Conservation (phyloP, 2,888 invertebrate species). For the Buathra laborator region DNA sequence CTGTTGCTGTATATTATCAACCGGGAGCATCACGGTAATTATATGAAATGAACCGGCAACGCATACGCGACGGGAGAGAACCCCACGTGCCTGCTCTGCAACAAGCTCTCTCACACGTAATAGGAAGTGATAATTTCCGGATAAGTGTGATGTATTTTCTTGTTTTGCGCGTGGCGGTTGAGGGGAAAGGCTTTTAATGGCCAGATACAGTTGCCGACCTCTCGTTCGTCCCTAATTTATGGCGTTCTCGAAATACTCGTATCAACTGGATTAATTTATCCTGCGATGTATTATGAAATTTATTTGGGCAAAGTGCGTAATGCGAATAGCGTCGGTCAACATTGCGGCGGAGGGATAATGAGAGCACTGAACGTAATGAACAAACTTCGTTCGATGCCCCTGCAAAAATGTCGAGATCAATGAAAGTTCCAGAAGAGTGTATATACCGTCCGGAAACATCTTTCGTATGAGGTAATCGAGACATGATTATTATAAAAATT, state of each 20-base stretch:
- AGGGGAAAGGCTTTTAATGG: constrained; percentile 47
- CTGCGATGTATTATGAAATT: not conserved
- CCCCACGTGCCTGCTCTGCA: constrained; percentile 42
- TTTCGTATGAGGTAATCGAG: too few relatives aligned
- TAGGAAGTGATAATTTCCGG: constrained; percentile 79
- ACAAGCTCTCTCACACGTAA: constrained; percentile 68
- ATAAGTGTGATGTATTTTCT: constrained; percentile 76
- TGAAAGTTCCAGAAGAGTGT: too few relatives aligned
- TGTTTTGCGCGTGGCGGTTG: constrained; percentile 62
- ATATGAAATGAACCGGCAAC: constrained; percentile 79
- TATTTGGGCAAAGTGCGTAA: not conserved
- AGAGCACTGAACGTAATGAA: too few relatives aligned
- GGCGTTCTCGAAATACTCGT: not conserved
- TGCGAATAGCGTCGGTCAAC: too few relatives aligned
- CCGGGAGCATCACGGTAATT: constrained; percentile 78
- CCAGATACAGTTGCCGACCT: constrained; percentile 6
- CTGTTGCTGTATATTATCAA: constrained; percentile 72
- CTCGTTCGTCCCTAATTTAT: not conserved
- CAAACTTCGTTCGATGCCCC: too few relatives aligned
- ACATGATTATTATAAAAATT: too few relatives aligned
- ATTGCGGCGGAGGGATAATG: too few relatives aligned
- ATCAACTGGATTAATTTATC: constrained; percentile 10
- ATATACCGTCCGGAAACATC: too few relatives aligned
- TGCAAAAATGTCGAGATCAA: too few relatives aligned
- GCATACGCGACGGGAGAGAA: constrained; percentile 57